Percentiles rank a stretch among this genome's conserved stretches.
phyloP scores from a whole-genome alignment of 2,888 invertebrate species.

The Agrochola litura region DNA sequence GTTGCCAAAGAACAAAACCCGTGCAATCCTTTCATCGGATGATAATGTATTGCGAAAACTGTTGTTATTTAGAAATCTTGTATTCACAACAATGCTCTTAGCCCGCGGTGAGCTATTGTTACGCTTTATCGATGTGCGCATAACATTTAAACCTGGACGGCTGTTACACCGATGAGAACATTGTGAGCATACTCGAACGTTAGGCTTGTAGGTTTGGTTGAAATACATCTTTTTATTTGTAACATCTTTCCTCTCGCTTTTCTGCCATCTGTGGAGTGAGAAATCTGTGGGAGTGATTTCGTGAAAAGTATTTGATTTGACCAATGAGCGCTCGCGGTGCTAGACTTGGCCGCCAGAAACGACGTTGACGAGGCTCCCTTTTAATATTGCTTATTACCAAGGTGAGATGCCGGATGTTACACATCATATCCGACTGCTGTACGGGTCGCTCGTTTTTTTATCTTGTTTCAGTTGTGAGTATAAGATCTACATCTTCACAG shows the following conservation, averaged over 20 bases:
- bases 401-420: no score
- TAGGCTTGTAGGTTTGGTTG: not conserved
- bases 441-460: no score
- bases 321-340: no score
- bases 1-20: constrained; percentile 55
- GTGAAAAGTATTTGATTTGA: no score
- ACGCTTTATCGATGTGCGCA: constrained; percentile 73
- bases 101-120: constrained; percentile 76
- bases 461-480: not conserved
- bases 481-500: not conserved
- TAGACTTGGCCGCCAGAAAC: no score
- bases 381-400: no score
- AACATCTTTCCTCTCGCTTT: no score
- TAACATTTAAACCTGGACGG: constrained; percentile 71
- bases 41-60: constrained; percentile 63
- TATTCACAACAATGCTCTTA: constrained; percentile 72
- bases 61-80: constrained; percentile 67
- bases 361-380: no score
- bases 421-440: no score
- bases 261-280: no score
- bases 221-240: not conserved
- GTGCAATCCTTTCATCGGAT: constrained; percentile 61
- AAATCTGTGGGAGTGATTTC: no score
- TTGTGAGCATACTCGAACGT: not conserved
- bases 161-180: constrained; percentile 66